phyloP scores from a whole-genome alignment of 2,888 invertebrate species.

The Scaptomyza cyrtandrae region DNA sequence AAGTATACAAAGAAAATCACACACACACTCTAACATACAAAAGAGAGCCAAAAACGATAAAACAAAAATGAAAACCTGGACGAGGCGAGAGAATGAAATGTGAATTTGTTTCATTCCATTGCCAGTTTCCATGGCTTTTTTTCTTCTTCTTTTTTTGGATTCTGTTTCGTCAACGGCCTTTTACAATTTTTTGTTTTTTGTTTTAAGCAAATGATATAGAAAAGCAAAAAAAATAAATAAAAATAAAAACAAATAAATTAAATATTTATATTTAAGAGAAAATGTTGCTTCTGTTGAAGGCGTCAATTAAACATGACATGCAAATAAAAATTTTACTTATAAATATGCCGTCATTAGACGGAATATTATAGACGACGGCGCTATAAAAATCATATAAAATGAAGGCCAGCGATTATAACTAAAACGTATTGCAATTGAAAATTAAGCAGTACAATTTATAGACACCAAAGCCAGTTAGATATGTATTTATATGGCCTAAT shows the following conservation, averaged over 20 bases:
- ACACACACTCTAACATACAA: constrained; percentile 23
- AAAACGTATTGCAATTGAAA: constrained; percentile 20
- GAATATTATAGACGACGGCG: constrained; percentile 21
- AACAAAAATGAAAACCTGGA: constrained; percentile 35
- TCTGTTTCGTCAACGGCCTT: constrained; percentile 60
- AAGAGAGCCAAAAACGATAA: constrained; percentile 26
- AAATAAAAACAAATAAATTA: background rate
- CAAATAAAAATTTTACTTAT: constrained; percentile 73
- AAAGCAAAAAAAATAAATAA: background rate
- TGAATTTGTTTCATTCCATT: constrained; percentile 75
- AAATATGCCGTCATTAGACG: constrained; percentile 57
- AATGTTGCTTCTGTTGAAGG: constrained; percentile 51
- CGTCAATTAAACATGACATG: constrained; percentile 79
- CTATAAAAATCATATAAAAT: constrained; percentile 24
- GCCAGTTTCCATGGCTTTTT: constrained; percentile 68
- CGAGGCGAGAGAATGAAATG: constrained; percentile 57
- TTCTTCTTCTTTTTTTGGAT: constrained; percentile 29
- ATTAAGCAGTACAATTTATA: background rate
- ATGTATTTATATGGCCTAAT: background rate
- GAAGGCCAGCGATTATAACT: constrained; percentile 22
- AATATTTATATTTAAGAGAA: constrained; percentile 12
- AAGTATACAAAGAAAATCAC: constrained; percentile 68
- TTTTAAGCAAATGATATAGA: constrained; percentile 20
- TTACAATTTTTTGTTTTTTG: constrained; percentile 46
- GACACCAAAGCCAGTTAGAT: constrained; percentile 1